Evolutionary conservation across 2,888 invertebrate species (phyloP).

Genomic region (Antheraea yamamai): DNA sequence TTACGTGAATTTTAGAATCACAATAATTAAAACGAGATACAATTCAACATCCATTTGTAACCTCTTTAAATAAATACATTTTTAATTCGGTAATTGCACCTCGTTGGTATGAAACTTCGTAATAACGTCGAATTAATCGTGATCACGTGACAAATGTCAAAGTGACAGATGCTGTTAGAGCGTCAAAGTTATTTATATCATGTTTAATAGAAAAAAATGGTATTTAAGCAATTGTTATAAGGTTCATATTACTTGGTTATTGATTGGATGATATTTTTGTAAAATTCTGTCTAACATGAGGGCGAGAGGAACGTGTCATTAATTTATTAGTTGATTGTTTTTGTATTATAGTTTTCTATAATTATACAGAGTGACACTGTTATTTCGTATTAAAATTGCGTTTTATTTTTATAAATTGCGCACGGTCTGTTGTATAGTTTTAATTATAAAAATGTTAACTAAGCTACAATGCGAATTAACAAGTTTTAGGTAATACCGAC

Average conservation of each 20-base stretch:
- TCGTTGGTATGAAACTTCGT: constrained; percentile 50
- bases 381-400: neutral
- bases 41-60: constrained; percentile 70
- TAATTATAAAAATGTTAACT: neutral
- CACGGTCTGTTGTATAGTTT: neutral
- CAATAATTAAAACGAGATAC: constrained; percentile 52
- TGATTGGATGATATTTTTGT: constrained; percentile 17
- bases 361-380: neutral
- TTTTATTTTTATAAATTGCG: constrained; percentile 4
- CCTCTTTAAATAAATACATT: constrained; percentile 71
- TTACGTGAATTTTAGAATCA: constrained; percentile 43
- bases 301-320: constrained; percentile 51
- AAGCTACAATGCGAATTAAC: neutral
- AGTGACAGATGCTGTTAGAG: constrained; percentile 63
- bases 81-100: constrained; percentile 78
- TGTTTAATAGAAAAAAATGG: neutral
- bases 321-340: constrained; percentile 58
- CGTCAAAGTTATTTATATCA: constrained; percentile 17
- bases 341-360: constrained; percentile 22
- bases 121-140: constrained; percentile 65
- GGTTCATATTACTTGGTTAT: constrained; percentile 23
- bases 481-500: neutral
- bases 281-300: constrained; percentile 25
- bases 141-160: constrained; percentile 79
- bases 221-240: constrained; percentile 21